Conservation (phyloP, 2,888 invertebrate species). For the Tenthredo mesomela region DNA sequence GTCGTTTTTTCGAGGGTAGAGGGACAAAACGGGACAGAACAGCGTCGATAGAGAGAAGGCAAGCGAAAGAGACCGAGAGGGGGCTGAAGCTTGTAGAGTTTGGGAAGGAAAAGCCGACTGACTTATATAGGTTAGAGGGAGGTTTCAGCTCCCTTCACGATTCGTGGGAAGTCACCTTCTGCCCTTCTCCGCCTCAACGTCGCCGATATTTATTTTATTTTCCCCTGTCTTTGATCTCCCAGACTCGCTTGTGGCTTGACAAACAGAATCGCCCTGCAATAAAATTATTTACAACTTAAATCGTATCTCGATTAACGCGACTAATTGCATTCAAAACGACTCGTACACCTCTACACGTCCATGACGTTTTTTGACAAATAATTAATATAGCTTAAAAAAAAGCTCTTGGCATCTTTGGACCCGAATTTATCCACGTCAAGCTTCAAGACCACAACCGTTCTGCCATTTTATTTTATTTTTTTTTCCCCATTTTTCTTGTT, state of each 20-base stretch:
- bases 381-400: slow-evolving; percentile 53
- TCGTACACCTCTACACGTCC: neutral
- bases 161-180: slow-evolving; percentile 5
- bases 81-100: slow-evolving; percentile 38
- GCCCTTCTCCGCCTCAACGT: neutral
- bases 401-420: neutral
- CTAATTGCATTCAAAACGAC: slow-evolving; percentile 53
- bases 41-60: neutral
- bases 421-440: neutral
- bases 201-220: slow-evolving; percentile 56
- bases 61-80: slow-evolving; percentile 35
- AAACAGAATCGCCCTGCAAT: slow-evolving; percentile 47
- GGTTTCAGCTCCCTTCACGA: slow-evolving; percentile 39
- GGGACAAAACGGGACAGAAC: slow-evolving; percentile 20
- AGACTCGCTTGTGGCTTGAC: slow-evolving; percentile 31
- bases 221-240: slow-evolving; percentile 54
- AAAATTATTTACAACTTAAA: slow-evolving; percentile 49
- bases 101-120: slow-evolving; percentile 23
- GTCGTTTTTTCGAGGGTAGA: slow-evolving; percentile 18
- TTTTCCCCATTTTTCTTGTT: neutral
- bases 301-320: slow-evolving; percentile 49
- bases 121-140: slow-evolving; percentile 43
- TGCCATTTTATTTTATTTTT: neutral
- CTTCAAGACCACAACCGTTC: neutral
- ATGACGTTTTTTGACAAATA: slow-evolving; percentile 55